These are phyloP conservation scores for Eupithecia insigniata DNA, from an alignment of 2,888 invertebrate species.

Conservation along the genomic window DNA sequence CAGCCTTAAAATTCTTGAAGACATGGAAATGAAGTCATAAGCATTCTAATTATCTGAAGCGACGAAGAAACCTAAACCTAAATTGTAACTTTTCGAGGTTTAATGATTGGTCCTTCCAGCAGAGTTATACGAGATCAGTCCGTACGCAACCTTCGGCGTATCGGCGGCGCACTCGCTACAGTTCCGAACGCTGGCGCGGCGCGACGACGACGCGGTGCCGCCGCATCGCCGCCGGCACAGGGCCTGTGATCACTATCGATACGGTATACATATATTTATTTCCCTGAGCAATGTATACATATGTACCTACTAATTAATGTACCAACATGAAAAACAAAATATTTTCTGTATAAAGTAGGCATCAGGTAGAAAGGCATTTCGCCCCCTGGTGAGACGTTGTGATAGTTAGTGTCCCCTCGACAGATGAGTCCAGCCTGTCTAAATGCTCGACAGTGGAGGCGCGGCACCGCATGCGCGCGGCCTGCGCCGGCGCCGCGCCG, in stretches of 20 bases:
- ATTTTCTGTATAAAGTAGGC: too few relatives aligned
- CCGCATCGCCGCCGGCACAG: conserved; percentile 74
- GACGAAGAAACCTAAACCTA: too few relatives aligned
- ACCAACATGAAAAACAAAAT: too few relatives aligned
- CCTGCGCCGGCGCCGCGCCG: conserved; percentile 53
- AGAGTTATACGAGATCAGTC: conserved; percentile 92
- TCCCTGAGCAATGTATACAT: not conserved
- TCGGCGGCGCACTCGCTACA: conserved; percentile 88
- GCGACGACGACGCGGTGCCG: conserved; percentile 82
- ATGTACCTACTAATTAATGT: too few relatives aligned
- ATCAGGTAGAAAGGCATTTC: too few relatives aligned
- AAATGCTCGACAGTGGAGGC: conserved; percentile 87
- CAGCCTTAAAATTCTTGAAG: too few relatives aligned
- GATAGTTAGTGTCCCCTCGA: conserved; percentile 14
- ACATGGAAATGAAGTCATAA: too few relatives aligned
- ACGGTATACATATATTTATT: conserved; percentile 52
- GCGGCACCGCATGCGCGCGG: conserved; percentile 79
- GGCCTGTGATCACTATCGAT: conserved; percentile 80
- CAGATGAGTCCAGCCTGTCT: conserved; percentile 87
- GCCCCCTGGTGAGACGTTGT: too few relatives aligned
- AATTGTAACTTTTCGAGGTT: too few relatives aligned
- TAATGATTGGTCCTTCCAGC: conserved; percentile 48
- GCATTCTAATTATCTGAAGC: too few relatives aligned
- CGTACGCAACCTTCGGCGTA: conserved; percentile 90
- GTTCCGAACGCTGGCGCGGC: conserved; percentile 90